phyloP scores from a whole-genome alignment of 2,113 vertebrate genomes.

The Naja naja region DNA sequence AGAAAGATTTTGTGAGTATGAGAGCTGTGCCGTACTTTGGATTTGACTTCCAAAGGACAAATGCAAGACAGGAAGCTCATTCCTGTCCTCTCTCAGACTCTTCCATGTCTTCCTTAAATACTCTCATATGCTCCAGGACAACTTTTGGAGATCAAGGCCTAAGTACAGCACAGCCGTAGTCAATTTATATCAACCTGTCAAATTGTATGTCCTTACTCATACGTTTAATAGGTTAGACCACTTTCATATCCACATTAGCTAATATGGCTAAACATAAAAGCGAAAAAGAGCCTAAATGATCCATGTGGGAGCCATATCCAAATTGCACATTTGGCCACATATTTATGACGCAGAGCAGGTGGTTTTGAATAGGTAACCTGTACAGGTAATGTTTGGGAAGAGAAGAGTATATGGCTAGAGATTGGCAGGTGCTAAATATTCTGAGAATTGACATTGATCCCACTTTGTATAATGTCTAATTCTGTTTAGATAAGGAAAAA shows the following conservation, averaged over 20 bases:
- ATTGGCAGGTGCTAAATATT: not conserved
- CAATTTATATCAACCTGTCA: not conserved
- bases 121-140: not conserved
- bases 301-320: not conserved
- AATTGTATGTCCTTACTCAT: conserved; percentile 9
- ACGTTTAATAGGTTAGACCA: not conserved
- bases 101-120: not conserved
- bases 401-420: not conserved
- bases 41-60: not conserved
- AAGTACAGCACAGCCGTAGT: not conserved
- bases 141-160: not conserved
- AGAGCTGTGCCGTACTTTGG: not conserved
- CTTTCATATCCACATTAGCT: not conserved
- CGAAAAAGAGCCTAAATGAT: not conserved
- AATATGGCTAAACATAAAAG: not conserved
- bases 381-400: not conserved
- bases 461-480: conserved; percentile 22
- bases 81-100: not conserved
- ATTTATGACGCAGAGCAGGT: conserved; percentile 3
- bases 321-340: conserved; percentile 10
- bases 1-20: not conserved
- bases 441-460: not conserved
- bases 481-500: not conserved
- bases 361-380: conserved; percentile 6
- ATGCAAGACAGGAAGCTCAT: not conserved